Conservation (phyloP, 2,888 invertebrate genomes). For the Ectemnius cavifrons region DNA sequence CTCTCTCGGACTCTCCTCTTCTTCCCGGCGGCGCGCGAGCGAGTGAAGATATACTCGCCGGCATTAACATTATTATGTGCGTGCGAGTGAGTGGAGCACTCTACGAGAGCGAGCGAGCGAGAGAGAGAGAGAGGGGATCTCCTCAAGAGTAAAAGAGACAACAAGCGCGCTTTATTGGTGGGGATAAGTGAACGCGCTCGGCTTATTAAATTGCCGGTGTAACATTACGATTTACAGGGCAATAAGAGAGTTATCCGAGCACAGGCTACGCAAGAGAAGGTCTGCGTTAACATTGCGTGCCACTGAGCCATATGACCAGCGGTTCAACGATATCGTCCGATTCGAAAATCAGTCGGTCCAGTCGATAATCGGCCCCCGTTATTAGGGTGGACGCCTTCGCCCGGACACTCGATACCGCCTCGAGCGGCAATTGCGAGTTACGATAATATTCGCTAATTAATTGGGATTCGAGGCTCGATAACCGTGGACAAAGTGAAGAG, state of each 20-base stretch:
- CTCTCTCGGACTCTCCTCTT: not conserved
- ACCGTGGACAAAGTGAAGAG: not conserved
- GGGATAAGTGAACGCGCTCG: constrained; percentile 66
- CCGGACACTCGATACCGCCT: constrained; percentile 13
- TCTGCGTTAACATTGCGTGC: constrained; percentile 49
- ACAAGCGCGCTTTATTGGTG: constrained; percentile 57
- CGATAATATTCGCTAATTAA: constrained; percentile 32
- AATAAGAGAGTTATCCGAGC: constrained; percentile 68
- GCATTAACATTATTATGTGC: constrained; percentile 71
- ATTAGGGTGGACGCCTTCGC: constrained; percentile 10
- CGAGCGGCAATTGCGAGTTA: constrained; percentile 10
- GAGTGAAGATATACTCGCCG: constrained; percentile 65
- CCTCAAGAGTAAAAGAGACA: not conserved
- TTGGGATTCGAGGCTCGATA: constrained; percentile 27
- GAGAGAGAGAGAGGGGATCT: not conserved
- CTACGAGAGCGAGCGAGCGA: no score
- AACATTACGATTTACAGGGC: constrained; percentile 69
- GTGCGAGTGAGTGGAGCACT: constrained; percentile 32
- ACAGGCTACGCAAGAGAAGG: constrained; percentile 41
- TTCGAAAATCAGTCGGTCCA: not conserved
- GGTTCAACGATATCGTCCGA: not conserved
- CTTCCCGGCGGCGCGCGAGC: not conserved
- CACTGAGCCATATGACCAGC: constrained; percentile 31
- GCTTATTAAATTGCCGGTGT: constrained; percentile 71
- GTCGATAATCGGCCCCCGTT: constrained; percentile 15